Conservation (phyloP, 2,797 vertebrate genomes). For the Notoglanidium macrostoma region DNA sequence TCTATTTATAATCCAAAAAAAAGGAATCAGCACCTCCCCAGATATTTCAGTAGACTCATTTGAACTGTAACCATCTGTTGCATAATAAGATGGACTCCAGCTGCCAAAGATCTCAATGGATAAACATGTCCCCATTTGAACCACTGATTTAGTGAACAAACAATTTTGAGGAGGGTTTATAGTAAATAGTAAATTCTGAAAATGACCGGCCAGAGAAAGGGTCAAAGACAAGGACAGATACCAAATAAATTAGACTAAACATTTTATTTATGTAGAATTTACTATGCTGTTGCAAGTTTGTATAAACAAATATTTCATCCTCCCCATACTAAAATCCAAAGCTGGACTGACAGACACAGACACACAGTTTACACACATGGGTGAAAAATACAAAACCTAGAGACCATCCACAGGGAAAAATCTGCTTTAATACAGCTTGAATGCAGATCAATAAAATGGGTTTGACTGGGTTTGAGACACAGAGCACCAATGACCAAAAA, state of each 20-base stretch:
- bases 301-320: not conserved
- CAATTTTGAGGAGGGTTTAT: not conserved
- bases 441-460: slow-evolving; percentile 49
- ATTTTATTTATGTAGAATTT: slow-evolving; percentile 14
- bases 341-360: not conserved
- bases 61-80: not conserved
- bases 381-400: slow-evolving; percentile 10
- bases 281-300: not conserved
- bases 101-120: not conserved
- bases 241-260: not conserved
- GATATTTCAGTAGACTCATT: not conserved
- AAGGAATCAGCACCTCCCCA: not conserved
- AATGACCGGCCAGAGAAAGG: not conserved
- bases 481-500: slow-evolving; percentile 45
- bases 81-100: slow-evolving; percentile 4
- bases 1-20: not conserved
- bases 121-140: slow-evolving; percentile 29
- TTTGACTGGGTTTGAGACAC: slow-evolving; percentile 42
- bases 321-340: slow-evolving; percentile 1
- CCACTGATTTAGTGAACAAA: slow-evolving; percentile 5
- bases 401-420: slow-evolving; percentile 51
- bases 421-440: slow-evolving; percentile 61
- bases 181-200: not conserved
- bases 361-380: not conserved
- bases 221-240: not conserved